These are phyloP conservation scores for Rhamnusium bicolor DNA, from an alignment of 2,888 invertebrate species.

Conservation along the genomic window DNA sequence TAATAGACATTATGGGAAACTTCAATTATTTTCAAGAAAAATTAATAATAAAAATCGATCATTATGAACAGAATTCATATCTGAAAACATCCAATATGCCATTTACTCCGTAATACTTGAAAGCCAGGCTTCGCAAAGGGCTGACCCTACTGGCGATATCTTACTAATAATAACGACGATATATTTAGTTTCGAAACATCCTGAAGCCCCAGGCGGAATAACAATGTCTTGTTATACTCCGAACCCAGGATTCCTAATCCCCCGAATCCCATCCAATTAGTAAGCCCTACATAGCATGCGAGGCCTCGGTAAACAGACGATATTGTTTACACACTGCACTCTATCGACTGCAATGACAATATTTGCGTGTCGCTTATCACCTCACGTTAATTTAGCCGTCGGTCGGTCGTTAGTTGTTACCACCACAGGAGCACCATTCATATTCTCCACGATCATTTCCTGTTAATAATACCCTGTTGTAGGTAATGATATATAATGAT, in stretches of 20 bases:
- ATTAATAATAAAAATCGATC: no score
- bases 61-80: no score
- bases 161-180: not conserved
- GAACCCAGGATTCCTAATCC: not conserved
- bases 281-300: no score
- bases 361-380: not conserved
- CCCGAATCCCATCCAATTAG: no score
- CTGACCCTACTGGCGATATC: not conserved
- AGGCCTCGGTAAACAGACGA: not conserved
- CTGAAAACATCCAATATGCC: no score
- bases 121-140: not conserved
- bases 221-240: not conserved
- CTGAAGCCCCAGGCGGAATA: not conserved
- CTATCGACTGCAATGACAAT: not conserved
- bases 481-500: no score
- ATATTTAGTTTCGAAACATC: not conserved
- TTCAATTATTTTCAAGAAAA: no score
- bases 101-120: no score
- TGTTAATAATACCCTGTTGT: no score
- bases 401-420: not conserved
- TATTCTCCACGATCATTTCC: no score
- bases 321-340: not conserved
- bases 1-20: no score
- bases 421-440: no score
- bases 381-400: not conserved